These are phyloP conservation scores for Xiphophorus couchianus DNA, from an alignment of 2,113 vertebrate genomes.

Conservation along the genomic window DNA sequence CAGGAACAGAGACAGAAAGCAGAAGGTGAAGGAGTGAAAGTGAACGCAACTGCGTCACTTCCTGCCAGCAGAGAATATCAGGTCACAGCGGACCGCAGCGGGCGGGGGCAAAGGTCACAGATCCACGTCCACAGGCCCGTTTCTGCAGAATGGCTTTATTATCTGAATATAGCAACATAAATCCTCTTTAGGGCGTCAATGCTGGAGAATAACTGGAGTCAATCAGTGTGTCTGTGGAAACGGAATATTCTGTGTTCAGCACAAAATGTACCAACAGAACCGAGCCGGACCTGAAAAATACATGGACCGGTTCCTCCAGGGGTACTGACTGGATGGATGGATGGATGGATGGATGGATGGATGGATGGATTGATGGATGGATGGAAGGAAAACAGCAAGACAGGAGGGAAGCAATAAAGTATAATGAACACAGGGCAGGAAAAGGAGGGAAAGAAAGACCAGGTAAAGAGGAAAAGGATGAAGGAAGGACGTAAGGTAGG, in stretches of 20 bases:
- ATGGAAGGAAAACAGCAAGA: not conserved
- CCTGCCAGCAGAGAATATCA: conserved; percentile 39
- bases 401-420: not conserved
- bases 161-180: conserved; percentile 18
- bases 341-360: no score
- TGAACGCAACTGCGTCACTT: not conserved
- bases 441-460: not conserved
- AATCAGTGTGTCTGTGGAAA: not conserved
- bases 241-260: conserved; percentile 18
- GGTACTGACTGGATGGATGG: no score
- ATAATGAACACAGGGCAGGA: no score
- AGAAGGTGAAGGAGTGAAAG: not conserved
- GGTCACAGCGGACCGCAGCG: conserved; percentile 43
- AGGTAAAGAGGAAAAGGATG: not conserved
- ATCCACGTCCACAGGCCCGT: conserved; percentile 6
- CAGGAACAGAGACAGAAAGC: conserved; percentile 24
- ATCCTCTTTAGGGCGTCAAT: not conserved
- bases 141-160: conserved; percentile 13
- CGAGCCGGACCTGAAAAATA: not conserved
- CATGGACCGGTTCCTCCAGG: no score
- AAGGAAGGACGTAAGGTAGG: not conserved
- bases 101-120: conserved; percentile 71
- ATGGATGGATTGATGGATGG: not conserved
- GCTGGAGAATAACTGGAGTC: conserved; percentile 11
- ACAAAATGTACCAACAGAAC: conserved; percentile 43